Percentiles rank a stretch among this genome's conserved stretches.
Conservation (phyloP, 2,888 invertebrate species). For the Bugulina stolonifera region DNA sequence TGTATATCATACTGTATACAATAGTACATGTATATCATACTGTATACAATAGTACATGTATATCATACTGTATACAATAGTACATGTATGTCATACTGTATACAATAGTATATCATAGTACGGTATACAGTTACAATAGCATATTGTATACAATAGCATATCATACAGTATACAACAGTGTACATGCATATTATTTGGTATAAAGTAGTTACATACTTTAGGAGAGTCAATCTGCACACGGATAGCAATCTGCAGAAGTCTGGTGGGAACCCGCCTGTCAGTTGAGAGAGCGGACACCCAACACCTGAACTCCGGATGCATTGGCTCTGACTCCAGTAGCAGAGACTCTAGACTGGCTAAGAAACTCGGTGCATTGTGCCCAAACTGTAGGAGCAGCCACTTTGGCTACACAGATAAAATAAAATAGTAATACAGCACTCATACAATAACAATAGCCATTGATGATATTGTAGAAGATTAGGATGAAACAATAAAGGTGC, state of each 20-base stretch:
- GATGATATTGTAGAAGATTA: background rate
- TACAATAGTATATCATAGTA: too few species aligned
- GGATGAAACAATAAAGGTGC: background rate
- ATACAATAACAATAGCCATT: background rate
- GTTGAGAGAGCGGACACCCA: slow-evolving; percentile 43
- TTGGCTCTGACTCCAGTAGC: slow-evolving; percentile 35
- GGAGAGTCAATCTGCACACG: slow-evolving; percentile 46
- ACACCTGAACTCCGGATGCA: slow-evolving; percentile 41
- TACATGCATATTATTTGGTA: too few species aligned
- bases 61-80: too few species aligned
- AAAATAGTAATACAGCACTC: background rate
- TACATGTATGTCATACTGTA: too few species aligned
- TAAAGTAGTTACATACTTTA: slow-evolving; percentile 44
- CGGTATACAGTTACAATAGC: too few species aligned
- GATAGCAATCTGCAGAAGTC: slow-evolving; percentile 44
- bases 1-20: too few species aligned
- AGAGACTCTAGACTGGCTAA: slow-evolving; percentile 42
- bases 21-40: too few species aligned
- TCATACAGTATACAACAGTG: too few species aligned
- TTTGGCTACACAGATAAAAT: slow-evolving; percentile 36
- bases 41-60: too few species aligned
- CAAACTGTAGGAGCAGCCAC: slow-evolving; percentile 50
- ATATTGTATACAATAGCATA: too few species aligned
- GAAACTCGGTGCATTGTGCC: slow-evolving; percentile 44
- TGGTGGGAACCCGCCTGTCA: slow-evolving; percentile 36